Evolutionary conservation across 2,888 invertebrate species (phyloP).

Genomic region (Arge pagana): DNA sequence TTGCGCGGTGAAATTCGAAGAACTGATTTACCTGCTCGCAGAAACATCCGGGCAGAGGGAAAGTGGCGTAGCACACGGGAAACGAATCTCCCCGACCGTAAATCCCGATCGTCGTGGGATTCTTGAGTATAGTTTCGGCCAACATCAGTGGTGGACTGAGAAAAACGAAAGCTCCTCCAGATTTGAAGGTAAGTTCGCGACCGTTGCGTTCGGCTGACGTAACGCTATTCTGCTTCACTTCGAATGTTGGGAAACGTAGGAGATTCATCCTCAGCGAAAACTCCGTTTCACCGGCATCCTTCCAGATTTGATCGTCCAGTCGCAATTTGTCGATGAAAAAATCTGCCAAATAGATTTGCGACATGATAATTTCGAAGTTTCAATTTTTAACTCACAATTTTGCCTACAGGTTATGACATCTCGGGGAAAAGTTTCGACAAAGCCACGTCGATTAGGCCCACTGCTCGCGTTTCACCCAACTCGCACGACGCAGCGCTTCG

Average conservation of each 20-base stretch:
- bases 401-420: background rate
- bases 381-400: background rate
- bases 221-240: conserved; percentile 18
- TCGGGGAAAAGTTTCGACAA: background rate
- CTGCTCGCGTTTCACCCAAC: no score
- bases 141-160: conserved; percentile 26
- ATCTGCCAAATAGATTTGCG: conserved; percentile 32
- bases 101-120: conserved; percentile 33
- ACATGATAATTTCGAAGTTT: conserved; percentile 20
- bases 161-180: conserved; percentile 34
- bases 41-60: conserved; percentile 34
- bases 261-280: conserved; percentile 29
- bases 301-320: conserved; percentile 26
- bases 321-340: conserved; percentile 26
- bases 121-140: conserved; percentile 25
- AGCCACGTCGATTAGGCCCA: no score
- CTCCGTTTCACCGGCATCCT: conserved; percentile 29
- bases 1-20: no score
- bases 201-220: background rate
- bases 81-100: conserved; percentile 32
- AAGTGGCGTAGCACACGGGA: conserved; percentile 32
- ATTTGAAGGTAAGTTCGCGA: conserved; percentile 16
- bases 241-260: conserved; percentile 30
- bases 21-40: conserved; percentile 34
- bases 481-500: no score